A percentile compares a stretch with the other conserved stretches of the same genome.
phyloP scores from a whole-genome alignment of 2,888 invertebrate genomes.

The Chromoteleia sp. region DNA sequence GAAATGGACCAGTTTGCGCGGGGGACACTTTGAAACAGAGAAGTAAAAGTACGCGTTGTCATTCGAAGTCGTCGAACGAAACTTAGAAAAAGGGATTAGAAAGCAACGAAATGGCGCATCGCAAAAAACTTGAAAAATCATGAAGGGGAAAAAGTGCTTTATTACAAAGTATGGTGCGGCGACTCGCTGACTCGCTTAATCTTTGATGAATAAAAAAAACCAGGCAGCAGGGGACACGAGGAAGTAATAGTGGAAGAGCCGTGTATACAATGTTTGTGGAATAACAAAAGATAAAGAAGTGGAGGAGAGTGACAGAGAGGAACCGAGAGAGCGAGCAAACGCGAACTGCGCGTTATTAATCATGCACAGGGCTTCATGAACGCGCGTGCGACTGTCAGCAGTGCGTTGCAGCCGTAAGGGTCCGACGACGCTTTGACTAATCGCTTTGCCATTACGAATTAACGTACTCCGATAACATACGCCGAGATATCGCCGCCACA shows the following conservation, averaged over 20 bases:
- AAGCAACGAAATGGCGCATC: slow-evolving; percentile 19
- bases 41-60: slow-evolving; percentile 17
- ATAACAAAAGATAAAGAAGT: slow-evolving; percentile 41
- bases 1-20: slow-evolving; percentile 9
- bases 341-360: slow-evolving; percentile 81
- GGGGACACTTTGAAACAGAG: slow-evolving; percentile 12
- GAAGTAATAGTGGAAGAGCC: slow-evolving; percentile 11
- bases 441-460: slow-evolving; percentile 83
- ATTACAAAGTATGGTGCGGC: slow-evolving; percentile 38
- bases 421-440: slow-evolving; percentile 79
- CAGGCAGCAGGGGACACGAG: neutral
- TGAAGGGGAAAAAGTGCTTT: slow-evolving; percentile 44
- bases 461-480: slow-evolving; percentile 76
- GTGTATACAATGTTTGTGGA: slow-evolving; percentile 53
- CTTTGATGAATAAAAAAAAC: slow-evolving; percentile 40
- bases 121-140: slow-evolving; percentile 42
- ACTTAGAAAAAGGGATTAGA: slow-evolving; percentile 32
- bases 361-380: slow-evolving; percentile 79
- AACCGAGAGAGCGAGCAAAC: slow-evolving; percentile 18
- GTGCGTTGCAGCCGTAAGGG: slow-evolving; percentile 64
- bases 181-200: slow-evolving; percentile 60
- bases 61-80: slow-evolving; percentile 18
- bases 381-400: slow-evolving; percentile 83
- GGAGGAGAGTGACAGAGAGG: slow-evolving; percentile 59
- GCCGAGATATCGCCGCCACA: slow-evolving; percentile 57